Conservation (phyloP, 2,113 vertebrate genomes). For the Amazona vittata region DNA sequence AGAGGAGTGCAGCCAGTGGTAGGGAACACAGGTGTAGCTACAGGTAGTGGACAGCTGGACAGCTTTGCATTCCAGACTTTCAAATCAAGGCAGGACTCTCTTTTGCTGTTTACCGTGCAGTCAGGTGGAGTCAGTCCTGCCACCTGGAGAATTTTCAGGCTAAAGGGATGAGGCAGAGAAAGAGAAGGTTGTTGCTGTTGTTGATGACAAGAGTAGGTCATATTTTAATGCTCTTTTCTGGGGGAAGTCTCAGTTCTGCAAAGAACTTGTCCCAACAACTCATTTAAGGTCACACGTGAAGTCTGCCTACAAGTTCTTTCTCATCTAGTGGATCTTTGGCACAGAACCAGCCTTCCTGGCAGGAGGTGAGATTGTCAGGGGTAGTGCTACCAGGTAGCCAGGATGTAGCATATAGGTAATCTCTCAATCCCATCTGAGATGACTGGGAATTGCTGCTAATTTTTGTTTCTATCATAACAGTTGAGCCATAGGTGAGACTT, state of each 20-base stretch:
- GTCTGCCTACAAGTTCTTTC: background rate
- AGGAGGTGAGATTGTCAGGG: background rate
- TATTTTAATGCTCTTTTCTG: background rate
- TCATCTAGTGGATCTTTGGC: background rate
- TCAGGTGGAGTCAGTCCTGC: background rate
- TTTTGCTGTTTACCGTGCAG: background rate
- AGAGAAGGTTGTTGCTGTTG: background rate
- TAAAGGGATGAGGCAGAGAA: background rate
- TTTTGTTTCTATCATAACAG: background rate
- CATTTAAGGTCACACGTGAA: background rate
- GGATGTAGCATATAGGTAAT: background rate
- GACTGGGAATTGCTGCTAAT: background rate
- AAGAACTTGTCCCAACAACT: background rate
- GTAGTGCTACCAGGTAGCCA: background rate
- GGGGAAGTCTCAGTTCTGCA: background rate
- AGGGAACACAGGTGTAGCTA: background rate
- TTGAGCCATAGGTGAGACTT: background rate
- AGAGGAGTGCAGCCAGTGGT: background rate
- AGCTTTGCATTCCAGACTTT: background rate
- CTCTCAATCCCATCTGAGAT: background rate
- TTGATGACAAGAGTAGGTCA: background rate
- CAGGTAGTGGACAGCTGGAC: background rate
- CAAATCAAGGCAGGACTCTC: background rate
- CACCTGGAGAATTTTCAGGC: background rate
- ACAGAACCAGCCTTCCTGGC: background rate